These are phyloP conservation scores for Adela reaumurella DNA, from an alignment of 2,888 invertebrate species.

Conservation along the genomic window DNA sequence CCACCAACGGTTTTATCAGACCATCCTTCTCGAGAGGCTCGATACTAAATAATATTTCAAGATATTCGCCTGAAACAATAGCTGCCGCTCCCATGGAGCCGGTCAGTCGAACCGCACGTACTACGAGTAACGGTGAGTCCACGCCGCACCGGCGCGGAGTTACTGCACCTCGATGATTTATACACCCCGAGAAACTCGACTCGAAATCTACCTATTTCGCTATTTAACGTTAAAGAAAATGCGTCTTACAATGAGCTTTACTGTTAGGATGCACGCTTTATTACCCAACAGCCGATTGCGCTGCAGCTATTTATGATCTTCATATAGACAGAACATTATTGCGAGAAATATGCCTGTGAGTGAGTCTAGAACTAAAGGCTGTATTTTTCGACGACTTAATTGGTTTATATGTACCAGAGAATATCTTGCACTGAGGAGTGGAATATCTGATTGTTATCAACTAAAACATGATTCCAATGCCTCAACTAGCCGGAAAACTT, in stretches of 20 bases:
- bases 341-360: neutral
- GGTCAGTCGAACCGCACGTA: neutral
- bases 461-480: too few species aligned
- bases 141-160: neutral
- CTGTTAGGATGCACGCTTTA: neutral
- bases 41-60: neutral
- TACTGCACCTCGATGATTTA: neutral
- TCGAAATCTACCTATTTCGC: neutral
- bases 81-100: neutral
- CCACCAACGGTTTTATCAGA: too few species aligned
- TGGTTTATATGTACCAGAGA: too few species aligned
- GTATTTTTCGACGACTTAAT: too few species aligned
- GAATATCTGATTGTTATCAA: too few species aligned
- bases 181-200: neutral
- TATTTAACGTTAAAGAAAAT: neutral
- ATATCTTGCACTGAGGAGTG: too few species aligned
- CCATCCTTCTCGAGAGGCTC: too few species aligned
- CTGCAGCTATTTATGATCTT: neutral
- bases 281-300: neutral
- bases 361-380: too few species aligned
- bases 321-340: neutral
- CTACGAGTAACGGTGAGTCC: neutral
- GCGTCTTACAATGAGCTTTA: neutral
- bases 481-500: too few species aligned
- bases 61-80: neutral